Evolutionary conservation across 2,888 invertebrate species (phyloP).

Genomic region (Acronicta aceris): DNA sequence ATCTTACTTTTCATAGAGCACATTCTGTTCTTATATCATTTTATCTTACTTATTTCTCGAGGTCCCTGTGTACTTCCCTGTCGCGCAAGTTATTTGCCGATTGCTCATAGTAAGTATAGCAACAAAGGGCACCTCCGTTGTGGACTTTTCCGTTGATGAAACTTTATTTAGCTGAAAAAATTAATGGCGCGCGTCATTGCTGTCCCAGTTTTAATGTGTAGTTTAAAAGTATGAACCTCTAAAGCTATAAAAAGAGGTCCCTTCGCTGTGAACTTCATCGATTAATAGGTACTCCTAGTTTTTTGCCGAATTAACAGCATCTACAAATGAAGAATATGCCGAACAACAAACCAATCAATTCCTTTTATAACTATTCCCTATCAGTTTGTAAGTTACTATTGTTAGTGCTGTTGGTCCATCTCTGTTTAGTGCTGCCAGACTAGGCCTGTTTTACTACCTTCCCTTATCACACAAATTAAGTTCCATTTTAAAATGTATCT

Average conservation of each 20-base stretch:
- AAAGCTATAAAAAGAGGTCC: conserved; percentile 40
- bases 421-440: conserved; percentile 16
- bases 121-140: conserved; percentile 56
- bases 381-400: background rate
- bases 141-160: conserved; percentile 58
- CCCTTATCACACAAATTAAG: no score
- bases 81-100: conserved; percentile 56
- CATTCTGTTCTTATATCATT: conserved; percentile 48
- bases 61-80: conserved; percentile 52
- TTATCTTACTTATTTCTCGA: conserved; percentile 50
- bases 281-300: background rate
- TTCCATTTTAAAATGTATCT: no score
- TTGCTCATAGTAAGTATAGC: conserved; percentile 11
- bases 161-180: conserved; percentile 59
- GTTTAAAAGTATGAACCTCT: conserved; percentile 53
- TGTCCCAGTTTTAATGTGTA: conserved; percentile 46
- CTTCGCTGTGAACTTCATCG: conserved; percentile 15
- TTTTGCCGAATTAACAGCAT: conserved; percentile 23
- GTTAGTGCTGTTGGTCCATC: background rate
- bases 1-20: conserved; percentile 34
- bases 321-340: conserved; percentile 14
- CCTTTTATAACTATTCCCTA: conserved; percentile 10
- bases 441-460: no score
- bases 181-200: conserved; percentile 56
- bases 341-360: conserved; percentile 15